Conservation (phyloP, 2,113 vertebrate genomes). For the Rissa tridactyla region DNA sequence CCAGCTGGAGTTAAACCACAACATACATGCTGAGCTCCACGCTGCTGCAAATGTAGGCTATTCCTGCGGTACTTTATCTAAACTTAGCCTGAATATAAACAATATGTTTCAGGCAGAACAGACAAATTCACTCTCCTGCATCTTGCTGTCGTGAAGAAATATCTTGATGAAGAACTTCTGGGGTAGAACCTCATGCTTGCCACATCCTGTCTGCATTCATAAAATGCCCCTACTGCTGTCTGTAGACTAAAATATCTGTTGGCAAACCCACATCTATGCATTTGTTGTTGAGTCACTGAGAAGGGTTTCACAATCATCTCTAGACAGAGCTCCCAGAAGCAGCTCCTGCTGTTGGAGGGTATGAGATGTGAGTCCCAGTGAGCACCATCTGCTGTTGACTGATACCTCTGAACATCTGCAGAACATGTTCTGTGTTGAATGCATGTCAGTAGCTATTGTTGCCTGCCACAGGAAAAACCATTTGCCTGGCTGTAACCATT, state of each 20-base stretch:
- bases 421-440: background rate
- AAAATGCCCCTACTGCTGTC: background rate
- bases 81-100: background rate
- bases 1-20: background rate
- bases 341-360: background rate
- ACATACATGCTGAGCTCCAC: rapidly evolving
- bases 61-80: background rate
- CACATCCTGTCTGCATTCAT: background rate
- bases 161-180: background rate
- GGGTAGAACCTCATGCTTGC: background rate
- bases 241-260: background rate
- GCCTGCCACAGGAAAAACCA: background rate
- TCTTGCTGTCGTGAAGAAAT: background rate
- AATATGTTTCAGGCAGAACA: background rate
- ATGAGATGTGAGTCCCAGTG: background rate
- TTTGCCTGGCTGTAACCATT: background rate
- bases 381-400: background rate
- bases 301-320: background rate
- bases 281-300: background rate
- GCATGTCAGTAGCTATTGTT: background rate
- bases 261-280: background rate
- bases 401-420: background rate
- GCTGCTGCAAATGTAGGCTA: background rate
- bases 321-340: background rate
- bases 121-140: background rate